Percentiles rank a stretch among this genome's conserved stretches.
phyloP scores from a whole-genome alignment of 2,797 vertebrate genomes.

The Hippocampus kuda region DNA sequence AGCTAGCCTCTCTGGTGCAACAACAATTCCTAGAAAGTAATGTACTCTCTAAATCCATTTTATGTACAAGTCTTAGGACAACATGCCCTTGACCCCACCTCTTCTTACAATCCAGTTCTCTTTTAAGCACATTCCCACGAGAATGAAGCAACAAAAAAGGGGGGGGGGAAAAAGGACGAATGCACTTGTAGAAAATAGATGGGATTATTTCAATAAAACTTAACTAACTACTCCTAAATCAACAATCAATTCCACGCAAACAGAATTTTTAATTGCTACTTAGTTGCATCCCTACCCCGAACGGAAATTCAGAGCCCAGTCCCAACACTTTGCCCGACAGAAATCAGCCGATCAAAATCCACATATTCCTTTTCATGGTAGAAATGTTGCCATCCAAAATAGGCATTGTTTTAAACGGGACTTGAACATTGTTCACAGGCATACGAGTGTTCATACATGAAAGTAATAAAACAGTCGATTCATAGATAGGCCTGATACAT shows the following conservation, averaged over 20 bases:
- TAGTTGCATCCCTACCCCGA: neutral
- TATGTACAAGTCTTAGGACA: neutral
- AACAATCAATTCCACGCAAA: neutral
- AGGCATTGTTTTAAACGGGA: neutral
- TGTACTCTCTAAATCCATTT: neutral
- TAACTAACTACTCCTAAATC: neutral
- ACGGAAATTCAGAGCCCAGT: neutral
- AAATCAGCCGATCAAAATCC: too few species aligned
- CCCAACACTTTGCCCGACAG: too few species aligned
- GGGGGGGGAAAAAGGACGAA: neutral
- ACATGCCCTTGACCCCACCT: conserved; percentile 24
- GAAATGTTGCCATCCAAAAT: neutral
- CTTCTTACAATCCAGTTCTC: conserved; percentile 33
- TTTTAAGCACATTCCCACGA: conserved; percentile 7
- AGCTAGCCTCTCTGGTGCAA: neutral
- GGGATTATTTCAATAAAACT: neutral
- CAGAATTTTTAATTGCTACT: neutral
- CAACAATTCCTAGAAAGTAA: neutral
- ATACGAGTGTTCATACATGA: neutral
- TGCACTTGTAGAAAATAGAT: neutral
- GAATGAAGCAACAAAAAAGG: neutral
- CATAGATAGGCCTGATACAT: neutral
- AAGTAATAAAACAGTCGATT: neutral
- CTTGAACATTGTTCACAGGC: neutral
- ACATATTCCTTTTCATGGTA: neutral